These are phyloP conservation scores for Nothobranchius kuhntae DNA, from an alignment of 2,113 vertebrate species.

Conservation along the genomic window DNA sequence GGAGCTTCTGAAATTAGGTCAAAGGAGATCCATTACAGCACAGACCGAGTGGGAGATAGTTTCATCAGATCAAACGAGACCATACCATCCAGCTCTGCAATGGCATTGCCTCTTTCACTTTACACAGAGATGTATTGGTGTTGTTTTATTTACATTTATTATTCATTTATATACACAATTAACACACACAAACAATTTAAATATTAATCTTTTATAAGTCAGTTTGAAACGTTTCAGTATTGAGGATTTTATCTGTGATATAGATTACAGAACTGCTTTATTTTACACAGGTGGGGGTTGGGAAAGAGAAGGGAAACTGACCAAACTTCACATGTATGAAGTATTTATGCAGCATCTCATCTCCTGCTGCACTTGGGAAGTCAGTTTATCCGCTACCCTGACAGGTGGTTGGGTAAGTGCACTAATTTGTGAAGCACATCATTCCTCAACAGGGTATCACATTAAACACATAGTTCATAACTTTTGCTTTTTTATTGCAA, in stretches of 20 bases:
- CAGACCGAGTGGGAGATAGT: no score
- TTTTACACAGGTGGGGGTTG: no score
- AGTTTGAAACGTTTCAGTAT: background rate
- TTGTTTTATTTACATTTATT: no score
- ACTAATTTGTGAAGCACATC: conserved; percentile 17
- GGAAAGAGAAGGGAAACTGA: background rate
- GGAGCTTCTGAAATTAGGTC: no score
- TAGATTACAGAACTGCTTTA: no score
- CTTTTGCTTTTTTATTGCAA: background rate
- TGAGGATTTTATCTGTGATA: background rate
- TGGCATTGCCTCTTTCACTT: no score
- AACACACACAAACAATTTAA: background rate
- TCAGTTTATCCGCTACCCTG: conserved; percentile 20
- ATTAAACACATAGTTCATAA: conserved; percentile 2
- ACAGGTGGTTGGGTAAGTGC: conserved; percentile 17
- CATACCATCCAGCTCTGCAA: background rate
- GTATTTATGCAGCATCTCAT: background rate
- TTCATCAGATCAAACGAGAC: no score
- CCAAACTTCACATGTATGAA: background rate
- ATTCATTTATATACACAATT: no score
- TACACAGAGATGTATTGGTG: no score
- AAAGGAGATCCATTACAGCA: no score
- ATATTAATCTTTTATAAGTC: background rate
- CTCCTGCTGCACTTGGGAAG: background rate
- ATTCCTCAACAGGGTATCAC: conserved; percentile 1